phyloP scores from a whole-genome alignment of 2,113 vertebrate species.

The Morone saxatilis region DNA sequence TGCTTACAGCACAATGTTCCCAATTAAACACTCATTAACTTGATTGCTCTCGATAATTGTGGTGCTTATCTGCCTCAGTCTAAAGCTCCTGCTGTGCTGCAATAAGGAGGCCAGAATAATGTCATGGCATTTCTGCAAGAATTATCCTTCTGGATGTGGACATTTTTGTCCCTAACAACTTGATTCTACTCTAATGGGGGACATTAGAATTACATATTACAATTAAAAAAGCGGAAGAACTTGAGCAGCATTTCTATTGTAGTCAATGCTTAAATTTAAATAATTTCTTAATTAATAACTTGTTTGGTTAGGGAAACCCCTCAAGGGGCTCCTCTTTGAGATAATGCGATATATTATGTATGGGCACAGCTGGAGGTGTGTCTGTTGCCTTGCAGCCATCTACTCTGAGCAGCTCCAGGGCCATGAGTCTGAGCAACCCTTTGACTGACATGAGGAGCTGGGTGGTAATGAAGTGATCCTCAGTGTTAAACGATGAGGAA shows the following conservation, averaged over 20 bases:
- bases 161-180: conserved; percentile 19
- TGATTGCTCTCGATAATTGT: conserved; percentile 66
- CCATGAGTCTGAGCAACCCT: conserved; percentile 9
- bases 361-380: conserved; percentile 19
- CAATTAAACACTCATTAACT: conserved; percentile 72
- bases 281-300: not conserved
- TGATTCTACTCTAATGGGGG: not conserved
- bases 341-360: conserved; percentile 2
- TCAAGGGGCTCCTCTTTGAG: not conserved
- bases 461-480: conserved; percentile 70
- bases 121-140: conserved; percentile 50
- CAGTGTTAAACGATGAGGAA: conserved; percentile 30
- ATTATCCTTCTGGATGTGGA: conserved; percentile 4
- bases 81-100: conserved; percentile 42
- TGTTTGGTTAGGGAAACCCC: not conserved
- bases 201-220: not conserved
- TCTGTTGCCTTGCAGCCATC: conserved; percentile 27
- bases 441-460: conserved; percentile 44
- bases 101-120: conserved; percentile 47
- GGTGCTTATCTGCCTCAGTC: conserved; percentile 54
- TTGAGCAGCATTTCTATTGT: not conserved
- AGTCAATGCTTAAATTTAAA: not conserved
- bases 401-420: not conserved
- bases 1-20: conserved; percentile 56
- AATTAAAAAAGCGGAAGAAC: not conserved